Evolutionary conservation across 1,140 invertebrate genomes (phyloP).

Genomic region (Conus betulinus): DNA sequence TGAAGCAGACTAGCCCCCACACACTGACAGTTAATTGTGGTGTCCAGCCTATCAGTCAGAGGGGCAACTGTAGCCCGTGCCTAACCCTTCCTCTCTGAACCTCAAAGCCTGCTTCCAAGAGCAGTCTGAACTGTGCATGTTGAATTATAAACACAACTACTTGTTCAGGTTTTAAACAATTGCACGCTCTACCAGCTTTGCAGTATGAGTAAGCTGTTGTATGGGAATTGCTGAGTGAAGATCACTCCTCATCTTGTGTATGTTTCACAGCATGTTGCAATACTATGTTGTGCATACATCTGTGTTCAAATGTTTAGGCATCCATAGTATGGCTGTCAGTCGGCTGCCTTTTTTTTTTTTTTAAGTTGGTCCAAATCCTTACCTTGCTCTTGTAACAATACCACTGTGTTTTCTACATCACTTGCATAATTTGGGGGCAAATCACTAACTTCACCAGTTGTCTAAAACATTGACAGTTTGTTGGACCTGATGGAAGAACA

Average conservation of each 20-base stretch:
- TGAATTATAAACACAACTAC: not conserved
- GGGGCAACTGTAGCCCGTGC: slow-evolving; percentile 25
- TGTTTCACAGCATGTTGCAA: not conserved
- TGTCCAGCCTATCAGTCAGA: not conserved
- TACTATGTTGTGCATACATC: not conserved
- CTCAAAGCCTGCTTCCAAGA: not conserved
- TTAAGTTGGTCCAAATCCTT: too few relatives aligned
- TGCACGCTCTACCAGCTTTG: not conserved
- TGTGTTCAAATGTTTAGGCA: not conserved
- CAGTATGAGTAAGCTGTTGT: not conserved
- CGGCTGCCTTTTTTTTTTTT: not conserved
- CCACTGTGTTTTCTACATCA: too few relatives aligned
- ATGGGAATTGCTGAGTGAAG: not conserved
- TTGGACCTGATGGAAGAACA: too few relatives aligned
- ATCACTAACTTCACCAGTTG: too few relatives aligned
- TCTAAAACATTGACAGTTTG: too few relatives aligned
- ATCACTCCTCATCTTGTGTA: not conserved
- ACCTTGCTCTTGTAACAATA: too few relatives aligned
- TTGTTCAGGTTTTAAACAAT: not conserved
- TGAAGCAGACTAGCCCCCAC: not conserved
- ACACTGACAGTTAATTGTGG: not conserved
- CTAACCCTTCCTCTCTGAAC: not conserved
- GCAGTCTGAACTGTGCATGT: slow-evolving; percentile 1
- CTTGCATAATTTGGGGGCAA: too few relatives aligned
- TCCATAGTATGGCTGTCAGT: not conserved